Percentiles rank a stretch among this genome's conserved stretches.
Evolutionary conservation across 2,888 invertebrate genomes (phyloP).

Genomic region (Lingula anatina): DNA sequence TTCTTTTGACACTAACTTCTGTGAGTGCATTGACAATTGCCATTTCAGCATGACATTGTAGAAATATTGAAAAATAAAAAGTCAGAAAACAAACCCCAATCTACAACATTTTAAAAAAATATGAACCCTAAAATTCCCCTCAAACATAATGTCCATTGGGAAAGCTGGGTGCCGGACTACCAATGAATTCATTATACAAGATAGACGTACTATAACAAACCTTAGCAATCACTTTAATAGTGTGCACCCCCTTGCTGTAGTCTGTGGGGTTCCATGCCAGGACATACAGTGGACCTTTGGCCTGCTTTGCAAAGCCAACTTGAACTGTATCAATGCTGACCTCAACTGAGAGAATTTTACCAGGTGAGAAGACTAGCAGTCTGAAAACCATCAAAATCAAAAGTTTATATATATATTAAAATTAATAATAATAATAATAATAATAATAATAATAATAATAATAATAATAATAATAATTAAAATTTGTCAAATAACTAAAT

Average conservation of each 20-base stretch:
- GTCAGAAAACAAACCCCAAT: not conserved
- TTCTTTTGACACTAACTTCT: too few species aligned
- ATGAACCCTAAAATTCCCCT: too few species aligned
- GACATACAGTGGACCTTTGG: slow-evolving; percentile 68
- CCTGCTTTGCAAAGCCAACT: slow-evolving; percentile 56
- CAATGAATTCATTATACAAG: too few species aligned
- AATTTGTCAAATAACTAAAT: not conserved
- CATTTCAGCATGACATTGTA: too few species aligned
- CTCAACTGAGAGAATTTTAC: slow-evolving; percentile 62
- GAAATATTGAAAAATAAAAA: not conserved
- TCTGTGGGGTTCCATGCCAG: slow-evolving; percentile 67
- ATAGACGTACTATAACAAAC: too few species aligned
- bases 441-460: too few species aligned
- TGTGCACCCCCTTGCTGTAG: slow-evolving; percentile 65
- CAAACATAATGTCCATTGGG: too few species aligned
- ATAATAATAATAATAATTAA: not conserved
- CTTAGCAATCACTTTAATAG: slow-evolving; percentile 37
- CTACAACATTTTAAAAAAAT: not conserved
- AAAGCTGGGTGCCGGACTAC: too few species aligned
- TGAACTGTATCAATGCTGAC: slow-evolving; percentile 64
- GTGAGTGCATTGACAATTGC: too few species aligned
- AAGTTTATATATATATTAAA: not conserved
- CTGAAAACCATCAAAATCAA: slow-evolving; percentile 53
- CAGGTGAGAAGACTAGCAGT: slow-evolving; percentile 71
- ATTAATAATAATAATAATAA: not conserved